Conservation (phyloP, 2,797 vertebrate species). For the Hemibagrus guttatus region DNA sequence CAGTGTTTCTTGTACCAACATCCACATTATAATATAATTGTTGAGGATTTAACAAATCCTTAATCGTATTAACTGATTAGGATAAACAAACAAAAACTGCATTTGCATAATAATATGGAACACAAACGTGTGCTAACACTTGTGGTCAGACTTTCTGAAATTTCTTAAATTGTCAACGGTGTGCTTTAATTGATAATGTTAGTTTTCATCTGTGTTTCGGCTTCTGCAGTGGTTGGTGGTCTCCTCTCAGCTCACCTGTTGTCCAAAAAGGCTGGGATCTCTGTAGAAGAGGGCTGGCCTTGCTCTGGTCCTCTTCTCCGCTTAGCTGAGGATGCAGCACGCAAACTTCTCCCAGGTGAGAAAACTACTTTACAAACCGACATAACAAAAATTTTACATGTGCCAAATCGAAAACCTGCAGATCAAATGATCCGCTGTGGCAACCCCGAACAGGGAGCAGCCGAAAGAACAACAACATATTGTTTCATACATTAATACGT, state of each 20-base stretch:
- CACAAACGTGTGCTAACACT: too few relatives aligned
- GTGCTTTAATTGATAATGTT: not conserved
- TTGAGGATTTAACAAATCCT: too few relatives aligned
- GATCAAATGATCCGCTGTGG: too few relatives aligned
- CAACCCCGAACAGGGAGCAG: too few relatives aligned
- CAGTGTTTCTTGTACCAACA: too few relatives aligned
- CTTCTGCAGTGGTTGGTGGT: constrained; percentile 81
- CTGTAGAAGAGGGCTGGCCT: constrained; percentile 90
- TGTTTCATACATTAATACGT: too few relatives aligned
- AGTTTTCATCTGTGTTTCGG: not conserved
- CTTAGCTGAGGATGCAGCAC: constrained; percentile 92
- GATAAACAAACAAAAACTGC: too few relatives aligned
- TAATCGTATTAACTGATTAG: too few relatives aligned
- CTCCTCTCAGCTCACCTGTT: constrained; percentile 86
- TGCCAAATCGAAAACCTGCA: too few relatives aligned
- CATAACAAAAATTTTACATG: not conserved
- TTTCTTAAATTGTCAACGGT: not conserved
- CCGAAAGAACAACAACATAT: too few relatives aligned
- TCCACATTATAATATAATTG: too few relatives aligned
- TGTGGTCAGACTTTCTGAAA: not conserved
- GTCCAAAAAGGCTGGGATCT: constrained; percentile 82
- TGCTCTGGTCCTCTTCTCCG: constrained; percentile 93
- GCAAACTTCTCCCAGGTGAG: constrained; percentile 92
- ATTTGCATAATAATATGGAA: too few relatives aligned
- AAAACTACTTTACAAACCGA: not conserved